These are phyloP conservation scores for Gouania willdenowi DNA, from an alignment of 2,797 vertebrate genomes.

Conservation along the genomic window DNA sequence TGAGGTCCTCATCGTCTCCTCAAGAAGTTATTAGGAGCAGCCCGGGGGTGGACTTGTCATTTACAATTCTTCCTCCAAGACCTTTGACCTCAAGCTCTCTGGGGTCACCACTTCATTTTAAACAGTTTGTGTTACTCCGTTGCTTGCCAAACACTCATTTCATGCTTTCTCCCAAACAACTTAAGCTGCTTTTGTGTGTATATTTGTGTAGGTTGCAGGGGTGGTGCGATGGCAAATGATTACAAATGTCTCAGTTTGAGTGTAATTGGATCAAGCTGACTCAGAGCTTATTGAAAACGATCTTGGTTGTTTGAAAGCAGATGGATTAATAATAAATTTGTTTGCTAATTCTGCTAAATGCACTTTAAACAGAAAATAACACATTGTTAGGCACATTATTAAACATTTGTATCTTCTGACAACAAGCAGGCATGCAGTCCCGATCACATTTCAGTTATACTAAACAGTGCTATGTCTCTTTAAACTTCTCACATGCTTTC, in stretches of 20 bases:
- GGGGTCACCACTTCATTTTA: conserved; percentile 67
- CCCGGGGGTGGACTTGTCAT: conserved; percentile 73
- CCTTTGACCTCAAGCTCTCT: conserved; percentile 65
- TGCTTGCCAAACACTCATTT: conserved; percentile 55
- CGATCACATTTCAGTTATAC: no score
- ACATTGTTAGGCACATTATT: conserved; percentile 62
- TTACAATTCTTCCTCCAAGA: conserved; percentile 68
- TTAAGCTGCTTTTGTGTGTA: conserved; percentile 51
- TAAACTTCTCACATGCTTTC: no score
- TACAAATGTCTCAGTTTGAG: conserved; percentile 72
- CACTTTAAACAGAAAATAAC: conserved; percentile 72
- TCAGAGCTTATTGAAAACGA: conserved; percentile 74
- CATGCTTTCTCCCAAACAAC: conserved; percentile 49
- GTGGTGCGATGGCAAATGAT: conserved; percentile 70
- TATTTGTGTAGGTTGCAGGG: conserved; percentile 55
- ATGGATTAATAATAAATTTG: conserved; percentile 77
- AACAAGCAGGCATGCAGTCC: no score
- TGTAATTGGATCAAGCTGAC: conserved; percentile 78
- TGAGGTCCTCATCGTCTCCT: conserved; percentile 59
- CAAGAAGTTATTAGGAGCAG: conserved; percentile 70
- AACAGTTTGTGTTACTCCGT: conserved; percentile 63
- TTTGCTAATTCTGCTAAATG: conserved; percentile 65
- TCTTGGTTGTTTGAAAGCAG: conserved; percentile 70
- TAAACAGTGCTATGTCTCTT: no score
- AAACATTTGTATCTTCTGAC: no score